Evolutionary conservation across 64 coral and sea anemone species (phyloP).

Genomic region (Hydrozoanthus tunicans): DNA sequence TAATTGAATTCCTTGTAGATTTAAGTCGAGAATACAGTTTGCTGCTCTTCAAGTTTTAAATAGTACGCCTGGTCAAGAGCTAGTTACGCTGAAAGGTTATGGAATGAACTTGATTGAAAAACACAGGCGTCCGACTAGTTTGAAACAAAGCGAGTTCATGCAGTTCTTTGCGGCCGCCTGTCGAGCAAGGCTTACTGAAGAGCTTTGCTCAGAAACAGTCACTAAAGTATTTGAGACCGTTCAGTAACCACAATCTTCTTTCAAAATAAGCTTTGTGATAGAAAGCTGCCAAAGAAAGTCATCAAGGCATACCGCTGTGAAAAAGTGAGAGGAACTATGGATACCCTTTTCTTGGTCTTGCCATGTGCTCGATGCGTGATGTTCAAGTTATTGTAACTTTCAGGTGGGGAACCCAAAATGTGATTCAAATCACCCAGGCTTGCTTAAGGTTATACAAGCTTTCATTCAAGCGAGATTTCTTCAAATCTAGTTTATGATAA

Average conservation of each 20-base stretch:
- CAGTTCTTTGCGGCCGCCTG: slow-evolving; percentile 1
- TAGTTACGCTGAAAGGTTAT: not conserved
- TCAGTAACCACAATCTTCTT: slow-evolving; percentile 42
- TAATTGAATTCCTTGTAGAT: slow-evolving; percentile 55
- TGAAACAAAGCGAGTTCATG: slow-evolving; percentile 55
- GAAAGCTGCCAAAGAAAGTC: slow-evolving; percentile 51
- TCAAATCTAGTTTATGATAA: no score
- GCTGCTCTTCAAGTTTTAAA: not conserved
- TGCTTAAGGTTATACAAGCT: slow-evolving; percentile 6
- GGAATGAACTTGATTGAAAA: slow-evolving; percentile 39
- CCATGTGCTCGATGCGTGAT: slow-evolving; percentile 55
- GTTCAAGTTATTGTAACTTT: slow-evolving; percentile 33
- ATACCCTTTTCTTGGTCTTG: not conserved
- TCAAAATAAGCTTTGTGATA: slow-evolving; percentile 36
- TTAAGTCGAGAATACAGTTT: not conserved
- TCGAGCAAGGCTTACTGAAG: not conserved
- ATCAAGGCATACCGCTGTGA: slow-evolving; percentile 30
- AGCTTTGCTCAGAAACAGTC: slow-evolving; percentile 21
- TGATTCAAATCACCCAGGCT: slow-evolving; percentile 22
- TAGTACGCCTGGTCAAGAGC: not conserved
- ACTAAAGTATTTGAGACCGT: slow-evolving; percentile 4
- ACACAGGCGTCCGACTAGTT: slow-evolving; percentile 9
- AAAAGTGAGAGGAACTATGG: not conserved
- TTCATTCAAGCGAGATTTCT: not conserved
- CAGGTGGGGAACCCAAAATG: slow-evolving; percentile 44